Evolutionary conservation across 1,140 invertebrate genomes (phyloP).

Genomic region (Saccostrea echinata): DNA sequence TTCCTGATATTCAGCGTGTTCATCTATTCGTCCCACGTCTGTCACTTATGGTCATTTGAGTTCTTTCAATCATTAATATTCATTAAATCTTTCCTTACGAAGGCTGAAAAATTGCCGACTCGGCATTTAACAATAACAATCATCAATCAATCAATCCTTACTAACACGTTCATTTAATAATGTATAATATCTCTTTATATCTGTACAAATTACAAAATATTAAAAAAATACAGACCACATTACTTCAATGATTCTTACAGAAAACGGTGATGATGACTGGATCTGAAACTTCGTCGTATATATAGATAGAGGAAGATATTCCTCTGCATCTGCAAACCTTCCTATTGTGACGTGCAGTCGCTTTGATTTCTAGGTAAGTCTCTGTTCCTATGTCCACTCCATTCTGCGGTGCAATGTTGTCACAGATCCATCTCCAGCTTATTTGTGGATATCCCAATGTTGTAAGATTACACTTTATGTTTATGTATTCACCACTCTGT

Average conservation of each 20-base stretch:
- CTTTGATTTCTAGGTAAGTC: neutral
- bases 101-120: too few species aligned
- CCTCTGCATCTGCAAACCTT: neutral
- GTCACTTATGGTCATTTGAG: too few species aligned
- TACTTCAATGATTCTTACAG: neutral
- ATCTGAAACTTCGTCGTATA: neutral
- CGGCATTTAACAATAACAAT: too few species aligned
- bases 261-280: neutral
- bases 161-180: too few species aligned
- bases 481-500: neutral
- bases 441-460: neutral
- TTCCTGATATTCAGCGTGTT: neutral
- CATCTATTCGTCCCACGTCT: too few species aligned
- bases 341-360: neutral
- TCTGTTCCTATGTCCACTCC: neutral
- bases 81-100: too few species aligned
- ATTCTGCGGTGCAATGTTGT: neutral
- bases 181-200: too few species aligned
- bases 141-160: too few species aligned
- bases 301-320: slow-evolving; percentile 4
- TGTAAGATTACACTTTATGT: neutral
- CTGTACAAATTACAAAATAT: too few species aligned
- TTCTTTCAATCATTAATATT: too few species aligned
- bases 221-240: neutral
- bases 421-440: neutral